These are phyloP conservation scores for Smittia aterrima DNA, from an alignment of 2,888 invertebrate species.

Conservation along the genomic window DNA sequence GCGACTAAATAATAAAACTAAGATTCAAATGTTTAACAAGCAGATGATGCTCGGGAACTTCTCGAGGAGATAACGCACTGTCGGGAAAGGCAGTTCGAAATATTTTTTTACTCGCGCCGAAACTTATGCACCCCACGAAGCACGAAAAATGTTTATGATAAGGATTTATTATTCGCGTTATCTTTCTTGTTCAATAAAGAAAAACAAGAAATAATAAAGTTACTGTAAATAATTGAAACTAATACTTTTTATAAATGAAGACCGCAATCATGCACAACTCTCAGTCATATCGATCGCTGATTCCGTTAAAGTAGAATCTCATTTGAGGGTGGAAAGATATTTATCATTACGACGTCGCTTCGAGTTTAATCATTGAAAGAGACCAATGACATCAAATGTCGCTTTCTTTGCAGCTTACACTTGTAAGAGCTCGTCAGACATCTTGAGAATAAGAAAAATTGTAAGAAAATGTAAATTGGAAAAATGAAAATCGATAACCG, in stretches of 20 bases:
- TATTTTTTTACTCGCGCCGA: background rate
- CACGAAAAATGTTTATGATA: background rate
- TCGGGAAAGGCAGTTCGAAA: too few relatives aligned
- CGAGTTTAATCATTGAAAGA: background rate
- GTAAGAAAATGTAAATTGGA: conserved; percentile 9
- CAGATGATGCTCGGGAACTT: conserved; percentile 32
- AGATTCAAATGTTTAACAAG: background rate
- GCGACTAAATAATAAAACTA: conserved; percentile 35
- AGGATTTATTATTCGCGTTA: background rate
- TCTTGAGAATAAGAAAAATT: background rate
- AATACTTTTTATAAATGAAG: background rate
- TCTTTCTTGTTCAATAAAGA: too few relatives aligned
- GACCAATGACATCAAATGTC: conserved; percentile 17
- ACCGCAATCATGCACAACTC: too few relatives aligned
- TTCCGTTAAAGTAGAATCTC: too few relatives aligned
- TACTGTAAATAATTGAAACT: too few relatives aligned
- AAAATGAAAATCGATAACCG: conserved; percentile 9
- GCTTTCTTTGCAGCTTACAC: conserved; percentile 11
- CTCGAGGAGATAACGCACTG: background rate
- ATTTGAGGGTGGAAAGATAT: conserved; percentile 13
- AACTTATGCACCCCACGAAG: conserved; percentile 33
- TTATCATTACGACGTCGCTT: conserved; percentile 20
- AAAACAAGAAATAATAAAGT: too few relatives aligned
- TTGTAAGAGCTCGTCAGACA: conserved; percentile 19
- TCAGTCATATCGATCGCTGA: too few relatives aligned